A percentile compares a stretch with the other conserved stretches of the same genome.
These are phyloP conservation scores for Musca vetustissima DNA, from an alignment of 1,140 invertebrate species.

Conservation along the genomic window DNA sequence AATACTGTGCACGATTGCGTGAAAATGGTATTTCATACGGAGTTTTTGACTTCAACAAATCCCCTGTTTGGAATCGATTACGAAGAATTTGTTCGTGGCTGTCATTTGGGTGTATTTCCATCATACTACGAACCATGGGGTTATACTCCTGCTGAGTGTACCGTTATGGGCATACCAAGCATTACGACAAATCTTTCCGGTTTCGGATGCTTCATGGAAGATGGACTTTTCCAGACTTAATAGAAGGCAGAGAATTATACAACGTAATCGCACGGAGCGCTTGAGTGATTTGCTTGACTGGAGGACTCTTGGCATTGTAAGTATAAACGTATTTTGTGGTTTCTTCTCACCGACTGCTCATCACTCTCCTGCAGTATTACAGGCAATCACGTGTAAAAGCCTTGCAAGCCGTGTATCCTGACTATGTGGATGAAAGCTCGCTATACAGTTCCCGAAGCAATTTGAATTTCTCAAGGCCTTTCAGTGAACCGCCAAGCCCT, in stretches of 20 bases:
- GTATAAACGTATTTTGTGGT: too few relatives aligned
- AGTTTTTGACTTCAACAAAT: constrained; percentile 97
- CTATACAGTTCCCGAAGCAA: constrained; percentile 51
- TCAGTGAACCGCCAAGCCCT: constrained; percentile 91
- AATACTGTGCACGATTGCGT: constrained; percentile 93
- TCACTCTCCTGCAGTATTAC: constrained; percentile 74
- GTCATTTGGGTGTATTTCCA: constrained; percentile 97
- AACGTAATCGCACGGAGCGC: constrained; percentile 95
- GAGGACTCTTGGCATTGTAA: constrained; percentile 92
- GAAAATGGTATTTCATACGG: constrained; percentile 98
- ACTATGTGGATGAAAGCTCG: constrained; percentile 72
- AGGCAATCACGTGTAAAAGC: constrained; percentile 88
- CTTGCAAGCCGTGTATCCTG: constrained; percentile 81
- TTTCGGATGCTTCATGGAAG: constrained; percentile 91
- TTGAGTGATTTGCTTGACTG: constrained; percentile 97
- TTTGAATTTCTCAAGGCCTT: constrained; percentile 86
- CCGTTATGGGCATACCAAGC: constrained; percentile 98
- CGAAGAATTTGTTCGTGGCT: constrained; percentile 99
- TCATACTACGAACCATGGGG: not conserved
- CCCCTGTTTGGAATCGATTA: constrained; percentile 96
- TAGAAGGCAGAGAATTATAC: constrained; percentile 95
- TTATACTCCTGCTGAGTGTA: constrained; percentile 88
- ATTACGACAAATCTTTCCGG: constrained; percentile 91
- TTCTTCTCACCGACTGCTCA: too few relatives aligned
- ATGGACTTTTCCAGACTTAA: constrained; percentile 90